These are phyloP conservation scores for Anguilla anguilla DNA, from an alignment of 2,797 vertebrate genomes.

Conservation along the genomic window DNA sequence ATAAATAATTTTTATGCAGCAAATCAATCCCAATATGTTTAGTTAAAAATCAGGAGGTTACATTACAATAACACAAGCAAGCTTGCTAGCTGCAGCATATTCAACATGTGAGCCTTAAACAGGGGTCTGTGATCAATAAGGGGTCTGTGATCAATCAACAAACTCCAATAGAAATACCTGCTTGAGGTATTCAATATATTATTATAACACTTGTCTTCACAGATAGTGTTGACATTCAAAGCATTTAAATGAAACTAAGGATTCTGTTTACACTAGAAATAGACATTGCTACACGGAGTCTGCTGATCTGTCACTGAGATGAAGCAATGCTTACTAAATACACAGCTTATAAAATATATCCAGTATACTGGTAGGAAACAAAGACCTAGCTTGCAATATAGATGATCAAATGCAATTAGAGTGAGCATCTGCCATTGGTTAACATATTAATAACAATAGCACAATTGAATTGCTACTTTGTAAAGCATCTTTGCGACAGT, in stretches of 20 bases:
- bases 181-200: not conserved
- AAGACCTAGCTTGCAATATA: not conserved
- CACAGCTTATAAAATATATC: not conserved
- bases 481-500: too few species aligned
- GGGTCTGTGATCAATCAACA: not conserved
- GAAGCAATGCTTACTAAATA: not conserved
- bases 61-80: too few species aligned
- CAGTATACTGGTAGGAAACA: not conserved
- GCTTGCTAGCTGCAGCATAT: too few species aligned
- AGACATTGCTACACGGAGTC: not conserved
- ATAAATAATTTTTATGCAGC: too few species aligned
- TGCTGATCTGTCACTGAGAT: not conserved
- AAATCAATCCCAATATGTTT: too few species aligned
- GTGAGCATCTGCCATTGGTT: not conserved
- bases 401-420: not conserved
- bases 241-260: not conserved
- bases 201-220: not conserved
- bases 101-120: too few species aligned
- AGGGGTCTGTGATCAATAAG: too few species aligned
- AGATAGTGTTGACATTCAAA: not conserved
- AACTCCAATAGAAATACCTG: not conserved
- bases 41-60: too few species aligned
- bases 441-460: not conserved
- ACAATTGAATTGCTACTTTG: not conserved
- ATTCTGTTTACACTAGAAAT: not conserved